Base-by-base conservation (phyloP, 1,140 invertebrate genomes). In the Microplitis mediator region DNA sequence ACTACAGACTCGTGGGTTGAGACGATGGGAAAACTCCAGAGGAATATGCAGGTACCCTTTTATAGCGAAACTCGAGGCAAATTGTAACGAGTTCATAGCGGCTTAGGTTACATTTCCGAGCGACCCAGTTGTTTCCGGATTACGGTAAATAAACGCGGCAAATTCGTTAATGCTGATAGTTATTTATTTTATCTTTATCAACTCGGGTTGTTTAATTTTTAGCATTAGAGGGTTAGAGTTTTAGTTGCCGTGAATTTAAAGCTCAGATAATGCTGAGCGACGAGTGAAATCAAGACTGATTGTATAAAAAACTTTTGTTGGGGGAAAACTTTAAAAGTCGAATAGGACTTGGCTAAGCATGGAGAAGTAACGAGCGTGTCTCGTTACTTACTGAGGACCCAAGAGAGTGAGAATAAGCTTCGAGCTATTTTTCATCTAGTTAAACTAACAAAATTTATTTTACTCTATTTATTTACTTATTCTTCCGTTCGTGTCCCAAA, bases 231-330 rank as follows among this genome's bases (percentile, higher is more conserved):
- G 13, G 23, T 23, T 23, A 23, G 23, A 23, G 23, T 23, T 23
- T 2, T 3, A 58, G 54, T 58, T 23, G 9, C 3, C 5, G 16
- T 31, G 9, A 61, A 6, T 61, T 61, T 61, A 31, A 31, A 31
- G 35, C 13, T 64, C 34, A 4, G 36, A n/a, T 39, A n/a, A 23
- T 32, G 6, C 62, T 36, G 8, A 34, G 2, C 34, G 62, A 64
- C 32, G 32, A 35, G 60, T 23, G 36, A 39, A 64, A 64, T 64
- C 35, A 64, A 64, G 62, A 64, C 14, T 64, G 62, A 64, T 64
- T 64, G 62, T 39, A 36, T n/a, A 14, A 34, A 64, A 35, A 35
- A 39, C 32, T 64, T 64, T 39, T 23, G 16, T 62, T 62, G 23
- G 23, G 11, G 6, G 13, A 13, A 39, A 45, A 64, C 62, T 64